Percentiles rank a stretch among this genome's conserved stretches.
Evolutionary conservation across 2,888 invertebrate species (phyloP).

Genomic region (Conistra vaccinii): DNA sequence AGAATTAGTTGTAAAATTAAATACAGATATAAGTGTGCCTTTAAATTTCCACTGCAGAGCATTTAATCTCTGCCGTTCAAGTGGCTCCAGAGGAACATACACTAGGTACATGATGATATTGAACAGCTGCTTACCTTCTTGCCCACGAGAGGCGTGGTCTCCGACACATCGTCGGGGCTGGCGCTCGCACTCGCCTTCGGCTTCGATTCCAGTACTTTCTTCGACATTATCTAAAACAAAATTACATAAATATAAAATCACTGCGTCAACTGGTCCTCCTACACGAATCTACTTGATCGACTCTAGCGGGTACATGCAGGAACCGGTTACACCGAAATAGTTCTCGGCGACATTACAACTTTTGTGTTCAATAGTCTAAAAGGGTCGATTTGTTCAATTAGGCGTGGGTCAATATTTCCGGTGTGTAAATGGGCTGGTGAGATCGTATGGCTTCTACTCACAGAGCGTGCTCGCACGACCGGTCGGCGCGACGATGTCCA

Average conservation of each 20-base stretch:
- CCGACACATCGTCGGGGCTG: slow-evolving; percentile 69
- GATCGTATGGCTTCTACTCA: slow-evolving; percentile 73
- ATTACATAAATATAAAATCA: slow-evolving; percentile 23
- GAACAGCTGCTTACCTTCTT: slow-evolving; percentile 76
- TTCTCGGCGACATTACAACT: slow-evolving; percentile 23
- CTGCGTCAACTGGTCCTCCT: slow-evolving; percentile 26
- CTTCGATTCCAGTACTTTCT: slow-evolving; percentile 65
- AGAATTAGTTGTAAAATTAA: neutral
- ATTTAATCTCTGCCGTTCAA: neutral
- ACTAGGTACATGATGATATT: neutral
- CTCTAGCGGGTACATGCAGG: slow-evolving; percentile 27
- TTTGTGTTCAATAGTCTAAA: slow-evolving; percentile 37
- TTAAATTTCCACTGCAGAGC: neutral
- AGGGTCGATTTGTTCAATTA: slow-evolving; percentile 64
- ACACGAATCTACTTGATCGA: slow-evolving; percentile 41
- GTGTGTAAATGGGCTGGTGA: slow-evolving; percentile 68
- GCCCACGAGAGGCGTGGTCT: slow-evolving; percentile 81
- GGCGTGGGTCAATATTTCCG: slow-evolving; percentile 68
- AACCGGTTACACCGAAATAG: slow-evolving; percentile 46
- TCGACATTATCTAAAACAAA: slow-evolving; percentile 76
- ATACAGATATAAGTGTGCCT: neutral
- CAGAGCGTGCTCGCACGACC: slow-evolving; percentile 57
- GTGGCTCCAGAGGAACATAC: neutral
- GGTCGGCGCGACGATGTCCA: slow-evolving; percentile 51
- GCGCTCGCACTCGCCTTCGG: slow-evolving; percentile 47